Evolutionary conservation across 1,140 invertebrate species (phyloP).

Genomic region (Pseudomyrmex gracilis): DNA sequence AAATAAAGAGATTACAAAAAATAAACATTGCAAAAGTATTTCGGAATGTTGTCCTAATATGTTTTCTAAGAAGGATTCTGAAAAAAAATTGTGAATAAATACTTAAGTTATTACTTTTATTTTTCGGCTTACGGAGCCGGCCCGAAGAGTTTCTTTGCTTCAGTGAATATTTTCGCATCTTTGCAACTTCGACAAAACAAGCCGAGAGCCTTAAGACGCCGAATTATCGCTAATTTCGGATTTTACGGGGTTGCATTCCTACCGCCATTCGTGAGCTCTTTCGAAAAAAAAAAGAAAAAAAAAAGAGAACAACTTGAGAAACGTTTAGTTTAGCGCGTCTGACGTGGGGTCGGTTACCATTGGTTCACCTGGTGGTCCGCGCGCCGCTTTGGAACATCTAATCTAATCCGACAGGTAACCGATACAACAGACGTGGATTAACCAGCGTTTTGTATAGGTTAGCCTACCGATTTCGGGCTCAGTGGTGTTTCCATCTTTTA

Average conservation of each 20-base stretch:
- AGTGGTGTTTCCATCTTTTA: conserved; percentile 34
- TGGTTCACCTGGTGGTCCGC: conserved; percentile 75
- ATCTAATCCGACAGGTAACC: conserved; percentile 80
- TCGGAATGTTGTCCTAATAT: neutral
- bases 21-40: no score
- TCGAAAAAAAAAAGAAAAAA: conserved; percentile 35
- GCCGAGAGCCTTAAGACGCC: neutral
- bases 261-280: neutral
- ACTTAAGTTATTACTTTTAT: neutral
- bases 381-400: conserved; percentile 64
- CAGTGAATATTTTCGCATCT: neutral
- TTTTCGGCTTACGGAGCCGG: neutral
- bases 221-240: conserved; percentile 35
- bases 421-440: conserved; percentile 76
- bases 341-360: conserved; percentile 74
- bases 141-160: neutral
- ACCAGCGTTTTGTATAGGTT: conserved; percentile 78
- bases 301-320: conserved; percentile 32
- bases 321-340: conserved; percentile 58
- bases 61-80: neutral
- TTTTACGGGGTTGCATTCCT: conserved; percentile 2
- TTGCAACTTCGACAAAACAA: neutral
- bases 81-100: neutral
- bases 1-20: neutral
- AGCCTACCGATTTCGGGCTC: conserved; percentile 74